Percentiles rank a stretch among this genome's conserved stretches.
Conservation (phyloP, 2,113 vertebrate genomes). For the Corythornis cristatus region DNA sequence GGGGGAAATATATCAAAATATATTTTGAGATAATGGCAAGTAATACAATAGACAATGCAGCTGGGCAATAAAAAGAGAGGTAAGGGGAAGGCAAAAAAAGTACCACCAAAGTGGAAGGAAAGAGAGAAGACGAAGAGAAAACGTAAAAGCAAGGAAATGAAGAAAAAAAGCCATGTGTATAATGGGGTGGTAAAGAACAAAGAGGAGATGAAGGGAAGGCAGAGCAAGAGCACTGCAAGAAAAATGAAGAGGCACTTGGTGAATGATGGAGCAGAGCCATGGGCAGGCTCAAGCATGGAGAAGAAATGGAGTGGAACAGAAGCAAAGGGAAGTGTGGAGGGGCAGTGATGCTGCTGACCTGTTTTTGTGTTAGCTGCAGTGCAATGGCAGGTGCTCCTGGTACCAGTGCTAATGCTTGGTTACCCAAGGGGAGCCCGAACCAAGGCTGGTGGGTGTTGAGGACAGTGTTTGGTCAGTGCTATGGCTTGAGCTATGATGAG, state of each 20-base stretch:
- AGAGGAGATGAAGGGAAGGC: background rate
- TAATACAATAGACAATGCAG: conserved; percentile 21
- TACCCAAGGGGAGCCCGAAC: background rate
- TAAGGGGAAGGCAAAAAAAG: conserved; percentile 1
- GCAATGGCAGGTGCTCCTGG: background rate
- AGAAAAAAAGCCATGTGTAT: background rate
- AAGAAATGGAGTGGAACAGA: conserved; percentile 18
- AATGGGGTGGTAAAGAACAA: conserved; percentile 1
- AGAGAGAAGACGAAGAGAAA: background rate
- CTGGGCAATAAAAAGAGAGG: background rate
- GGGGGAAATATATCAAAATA: conserved; percentile 47
- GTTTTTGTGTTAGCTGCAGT: background rate
- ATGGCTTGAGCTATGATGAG: background rate
- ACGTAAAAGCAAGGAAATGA: conserved; percentile 23
- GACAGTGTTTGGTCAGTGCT: fast-evolving
- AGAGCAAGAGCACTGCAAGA: background rate
- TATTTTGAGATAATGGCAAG: conserved; percentile 40
- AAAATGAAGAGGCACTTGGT: background rate
- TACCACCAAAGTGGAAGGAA: background rate
- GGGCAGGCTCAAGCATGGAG: background rate
- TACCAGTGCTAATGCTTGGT: background rate
- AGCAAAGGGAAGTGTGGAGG: background rate
- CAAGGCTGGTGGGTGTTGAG: background rate
- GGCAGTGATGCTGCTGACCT: background rate
- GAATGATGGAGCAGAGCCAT: background rate